Percentiles rank a stretch among this genome's conserved stretches.
phyloP scores from a whole-genome alignment of 2,113 vertebrate genomes.

The Pelobates fuscus region DNA sequence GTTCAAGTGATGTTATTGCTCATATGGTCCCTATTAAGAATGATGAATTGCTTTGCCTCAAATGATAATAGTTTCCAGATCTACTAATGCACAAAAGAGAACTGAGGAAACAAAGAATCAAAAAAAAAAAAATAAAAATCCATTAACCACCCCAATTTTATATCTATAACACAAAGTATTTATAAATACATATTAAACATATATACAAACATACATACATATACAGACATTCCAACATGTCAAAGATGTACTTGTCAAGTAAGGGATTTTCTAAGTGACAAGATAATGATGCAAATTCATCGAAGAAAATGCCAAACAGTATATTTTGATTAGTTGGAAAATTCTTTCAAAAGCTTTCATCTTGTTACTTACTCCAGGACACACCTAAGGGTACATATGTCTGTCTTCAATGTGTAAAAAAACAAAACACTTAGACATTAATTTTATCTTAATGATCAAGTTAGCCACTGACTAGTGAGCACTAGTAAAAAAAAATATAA shows the following conservation, averaged over 20 bases:
- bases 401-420: neutral
- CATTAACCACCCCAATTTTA: no score
- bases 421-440: neutral
- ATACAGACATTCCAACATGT: constrained; percentile 2
- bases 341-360: constrained; percentile 35
- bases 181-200: neutral
- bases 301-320: constrained; percentile 2
- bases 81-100: no score
- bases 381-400: constrained; percentile 25
- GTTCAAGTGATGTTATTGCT: no score
- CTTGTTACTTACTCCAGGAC: constrained; percentile 16
- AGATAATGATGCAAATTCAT: constrained; percentile 22
- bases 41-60: no score
- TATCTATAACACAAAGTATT: no score
- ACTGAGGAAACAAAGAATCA: no score
- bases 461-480: neutral
- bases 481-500: neutral
- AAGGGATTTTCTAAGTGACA: constrained; percentile 19
- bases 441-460: neutral
- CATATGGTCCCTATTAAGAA: no score
- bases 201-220: neutral
- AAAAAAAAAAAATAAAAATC: no score
- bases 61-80: no score
- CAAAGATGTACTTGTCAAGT: constrained; percentile 9
- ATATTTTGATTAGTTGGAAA: constrained; percentile 4